Evolutionary conservation across 2,797 vertebrate species (phyloP), one percentile per base, ranked within the genome.

Genomic region (Tragelaphus eurycerus): DNA sequence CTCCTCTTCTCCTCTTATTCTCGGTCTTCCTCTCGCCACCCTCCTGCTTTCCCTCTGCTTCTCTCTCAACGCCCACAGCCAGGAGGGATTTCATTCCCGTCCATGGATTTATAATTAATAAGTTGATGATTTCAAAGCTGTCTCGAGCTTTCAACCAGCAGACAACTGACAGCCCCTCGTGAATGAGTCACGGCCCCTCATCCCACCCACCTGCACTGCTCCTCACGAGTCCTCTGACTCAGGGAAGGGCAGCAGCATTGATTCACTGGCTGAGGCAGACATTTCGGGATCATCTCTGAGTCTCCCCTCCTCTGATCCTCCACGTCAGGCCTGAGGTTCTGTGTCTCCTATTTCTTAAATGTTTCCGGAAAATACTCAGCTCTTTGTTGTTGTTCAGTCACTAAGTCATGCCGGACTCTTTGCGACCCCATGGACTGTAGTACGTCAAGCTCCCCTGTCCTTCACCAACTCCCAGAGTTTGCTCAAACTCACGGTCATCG

Each of bases 401-500:
- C 34, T 25, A 13, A 43, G 21, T 43, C 11, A 2, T 2, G 5
- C 13, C 11, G 0, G 0, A 14, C 67, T 25, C 34, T 67, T n/a
- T 74, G 21, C 1, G 11, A 25, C 3, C 67, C 67, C 67, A 4
- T 3, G 67, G 34, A 43, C 34, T 43, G 21, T 0, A 74, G 34
- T 1, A 7, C 5, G 0, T 0, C 67, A 38, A 1, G 34, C 21
- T 25, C 0, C 3, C 67, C 21, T 3, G 21, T 74, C 34, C 0
- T 0, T 25, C 34, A 7, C 67, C 6, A 3, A 4, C 38, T 13
- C 67, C 67, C 21, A 14, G 67, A 74, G 67, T 7, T 13, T 25
- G 21, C 67, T 74, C 34, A 74, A 43, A 74, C 34, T 25, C 67
- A 43, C 0, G 1, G 7, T 0, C 34, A 3, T 15, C 0, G 11